These are phyloP conservation scores for Formicarius rufipectus DNA, from an alignment of 2,113 vertebrate genomes.

Conservation along the genomic window DNA sequence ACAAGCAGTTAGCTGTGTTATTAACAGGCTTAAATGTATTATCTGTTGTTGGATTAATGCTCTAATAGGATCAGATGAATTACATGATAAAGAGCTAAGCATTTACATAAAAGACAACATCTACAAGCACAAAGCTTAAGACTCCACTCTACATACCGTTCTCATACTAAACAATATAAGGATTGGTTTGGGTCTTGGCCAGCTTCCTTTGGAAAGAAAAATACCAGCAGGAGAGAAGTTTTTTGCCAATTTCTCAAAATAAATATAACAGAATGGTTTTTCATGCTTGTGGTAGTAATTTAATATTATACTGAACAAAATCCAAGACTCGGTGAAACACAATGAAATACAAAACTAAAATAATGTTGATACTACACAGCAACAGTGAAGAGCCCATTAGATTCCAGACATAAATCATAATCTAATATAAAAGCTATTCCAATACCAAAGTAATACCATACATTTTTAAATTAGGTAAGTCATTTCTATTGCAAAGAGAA, in stretches of 20 bases:
- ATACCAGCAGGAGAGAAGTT: not conserved
- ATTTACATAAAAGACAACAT: not conserved
- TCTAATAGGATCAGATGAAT: not conserved
- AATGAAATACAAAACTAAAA: not conserved
- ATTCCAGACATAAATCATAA: not conserved
- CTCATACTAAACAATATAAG: not conserved
- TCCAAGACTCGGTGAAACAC: not conserved
- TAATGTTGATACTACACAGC: not conserved
- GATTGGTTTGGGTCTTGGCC: not conserved
- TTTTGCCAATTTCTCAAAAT: slow-evolving; percentile 1
- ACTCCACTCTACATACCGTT: not conserved
- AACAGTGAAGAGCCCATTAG: not conserved
- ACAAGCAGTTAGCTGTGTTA: not conserved
- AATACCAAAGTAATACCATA: not conserved
- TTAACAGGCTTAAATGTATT: not conserved
- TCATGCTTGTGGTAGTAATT: not conserved
- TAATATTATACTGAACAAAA: not conserved
- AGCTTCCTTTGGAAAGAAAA: slow-evolving; percentile 10
- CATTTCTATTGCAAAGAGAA: not conserved
- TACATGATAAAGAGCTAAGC: not conserved
- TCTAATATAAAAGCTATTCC: not conserved
- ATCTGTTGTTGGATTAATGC: not conserved
- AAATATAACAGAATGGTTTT: not conserved
- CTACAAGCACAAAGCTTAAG: not conserved
- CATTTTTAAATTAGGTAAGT: not conserved